A percentile compares a stretch with the other conserved stretches of the same genome.
phyloP scores from a whole-genome alignment of 2,113 vertebrate genomes.

The Eidolon helvum region DNA sequence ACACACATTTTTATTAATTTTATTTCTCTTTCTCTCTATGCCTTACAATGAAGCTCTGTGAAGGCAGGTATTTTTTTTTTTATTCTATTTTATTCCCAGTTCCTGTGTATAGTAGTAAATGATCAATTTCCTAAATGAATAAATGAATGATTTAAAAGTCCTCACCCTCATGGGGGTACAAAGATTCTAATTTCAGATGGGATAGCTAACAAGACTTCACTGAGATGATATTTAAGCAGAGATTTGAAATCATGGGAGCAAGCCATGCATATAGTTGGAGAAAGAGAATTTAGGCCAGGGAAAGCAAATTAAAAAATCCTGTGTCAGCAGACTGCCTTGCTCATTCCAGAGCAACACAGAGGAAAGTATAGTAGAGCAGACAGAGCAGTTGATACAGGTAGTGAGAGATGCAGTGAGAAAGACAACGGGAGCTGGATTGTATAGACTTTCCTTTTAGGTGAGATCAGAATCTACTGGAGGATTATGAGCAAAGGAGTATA shows the following conservation, averaged over 20 bases:
- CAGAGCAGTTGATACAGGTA: not conserved
- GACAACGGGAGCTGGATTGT: accelerated
- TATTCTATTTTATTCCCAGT: not conserved
- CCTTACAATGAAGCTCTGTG: not conserved
- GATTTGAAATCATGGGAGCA: not conserved
- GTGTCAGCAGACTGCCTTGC: not conserved
- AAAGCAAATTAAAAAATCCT: not conserved
- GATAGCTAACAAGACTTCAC: not conserved
- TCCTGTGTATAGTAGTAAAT: not conserved
- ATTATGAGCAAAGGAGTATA: not conserved
- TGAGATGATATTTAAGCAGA: not conserved
- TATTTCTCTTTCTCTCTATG: not conserved
- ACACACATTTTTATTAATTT: not conserved
- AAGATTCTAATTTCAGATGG: not conserved
- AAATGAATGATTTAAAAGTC: not conserved
- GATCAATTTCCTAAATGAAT: not conserved
- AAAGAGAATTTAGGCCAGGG: not conserved
- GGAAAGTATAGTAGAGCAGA: not conserved
- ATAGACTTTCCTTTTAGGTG: not conserved
- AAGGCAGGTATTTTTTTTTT: not conserved
- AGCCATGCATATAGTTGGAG: not conserved
- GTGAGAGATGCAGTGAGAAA: not conserved
- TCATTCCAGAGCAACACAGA: not conserved
- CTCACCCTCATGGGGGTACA: not conserved
- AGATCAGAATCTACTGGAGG: not conserved